phyloP scores from a whole-genome alignment of 1,140 invertebrate genomes.

The Drosophila sulfurigaster region DNA sequence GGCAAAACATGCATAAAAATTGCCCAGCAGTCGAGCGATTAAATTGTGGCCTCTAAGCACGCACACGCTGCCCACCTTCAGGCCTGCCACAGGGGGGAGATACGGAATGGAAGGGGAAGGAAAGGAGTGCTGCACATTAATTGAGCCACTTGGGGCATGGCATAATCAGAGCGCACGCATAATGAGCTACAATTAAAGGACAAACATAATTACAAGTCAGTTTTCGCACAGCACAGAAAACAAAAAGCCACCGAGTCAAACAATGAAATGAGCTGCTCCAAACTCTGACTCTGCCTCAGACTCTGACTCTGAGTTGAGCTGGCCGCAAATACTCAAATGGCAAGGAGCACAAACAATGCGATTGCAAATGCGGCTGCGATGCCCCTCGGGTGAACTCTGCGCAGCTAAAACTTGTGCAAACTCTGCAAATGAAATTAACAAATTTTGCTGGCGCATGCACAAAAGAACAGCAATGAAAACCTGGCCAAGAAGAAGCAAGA shows the following conservation, averaged over 20 bases:
- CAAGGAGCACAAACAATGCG: conserved; percentile 54
- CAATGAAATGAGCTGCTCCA: conserved; percentile 9
- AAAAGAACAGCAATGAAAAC: conserved; percentile 27
- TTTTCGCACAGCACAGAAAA: conserved; percentile 36
- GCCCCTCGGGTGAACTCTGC: not conserved
- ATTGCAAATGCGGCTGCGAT: not conserved
- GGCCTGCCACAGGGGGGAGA: not conserved
- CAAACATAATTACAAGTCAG: conserved; percentile 78
- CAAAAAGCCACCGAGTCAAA: conserved; percentile 6
- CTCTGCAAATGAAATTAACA: conserved; percentile 80
- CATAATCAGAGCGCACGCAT: conserved; percentile 76
- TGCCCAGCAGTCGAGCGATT: conserved; percentile 24
- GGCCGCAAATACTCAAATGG: not conserved
- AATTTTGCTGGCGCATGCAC: conserved; percentile 71
- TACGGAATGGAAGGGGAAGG: not conserved
- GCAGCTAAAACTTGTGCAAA: conserved; percentile 63
- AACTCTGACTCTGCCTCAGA: conserved; percentile 1
- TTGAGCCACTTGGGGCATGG: conserved; percentile 76
- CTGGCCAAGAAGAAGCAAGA: not conserved
- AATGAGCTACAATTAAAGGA: conserved; percentile 81
- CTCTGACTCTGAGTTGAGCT: not conserved
- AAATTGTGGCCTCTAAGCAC: conserved; percentile 44
- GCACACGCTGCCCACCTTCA: conserved; percentile 21
- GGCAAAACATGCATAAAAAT: conserved; percentile 32
- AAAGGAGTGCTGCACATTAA: conserved; percentile 55